Conservation (phyloP, 2,113 vertebrate genomes). For the Malurus cyaneus region DNA sequence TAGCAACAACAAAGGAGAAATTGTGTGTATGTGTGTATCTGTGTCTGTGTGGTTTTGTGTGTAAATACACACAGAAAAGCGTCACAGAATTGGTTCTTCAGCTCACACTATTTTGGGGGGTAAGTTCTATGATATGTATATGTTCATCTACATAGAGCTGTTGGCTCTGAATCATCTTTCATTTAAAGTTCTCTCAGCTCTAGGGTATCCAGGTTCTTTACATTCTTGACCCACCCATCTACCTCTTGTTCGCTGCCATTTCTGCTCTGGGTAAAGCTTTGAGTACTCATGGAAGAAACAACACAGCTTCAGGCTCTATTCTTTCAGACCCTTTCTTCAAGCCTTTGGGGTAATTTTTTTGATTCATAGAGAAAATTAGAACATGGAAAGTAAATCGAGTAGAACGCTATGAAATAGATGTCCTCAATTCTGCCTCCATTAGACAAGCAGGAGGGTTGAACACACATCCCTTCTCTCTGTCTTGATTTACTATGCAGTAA, state of each 20-base stretch:
- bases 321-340: not conserved
- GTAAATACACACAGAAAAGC: not conserved
- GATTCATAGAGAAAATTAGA: not conserved
- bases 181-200: not conserved
- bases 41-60: no score
- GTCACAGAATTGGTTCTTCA: not conserved
- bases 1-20: not conserved
- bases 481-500: not conserved
- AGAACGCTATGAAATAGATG: not conserved
- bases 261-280: not conserved
- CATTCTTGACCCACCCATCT: not conserved
- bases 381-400: not conserved
- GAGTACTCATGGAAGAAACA: not conserved
- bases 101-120: not conserved
- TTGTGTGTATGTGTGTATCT: fast-evolving
- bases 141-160: not conserved
- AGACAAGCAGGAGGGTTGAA: not conserved
- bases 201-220: not conserved
- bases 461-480: not conserved
- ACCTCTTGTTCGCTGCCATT: not conserved
- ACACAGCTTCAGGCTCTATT: not conserved
- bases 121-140: not conserved
- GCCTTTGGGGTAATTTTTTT: not conserved
- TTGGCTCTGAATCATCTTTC: not conserved
- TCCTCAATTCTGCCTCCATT: not conserved